These are phyloP conservation scores for Xanthia icteritia DNA, from an alignment of 2,888 invertebrate species.

Conservation along the genomic window DNA sequence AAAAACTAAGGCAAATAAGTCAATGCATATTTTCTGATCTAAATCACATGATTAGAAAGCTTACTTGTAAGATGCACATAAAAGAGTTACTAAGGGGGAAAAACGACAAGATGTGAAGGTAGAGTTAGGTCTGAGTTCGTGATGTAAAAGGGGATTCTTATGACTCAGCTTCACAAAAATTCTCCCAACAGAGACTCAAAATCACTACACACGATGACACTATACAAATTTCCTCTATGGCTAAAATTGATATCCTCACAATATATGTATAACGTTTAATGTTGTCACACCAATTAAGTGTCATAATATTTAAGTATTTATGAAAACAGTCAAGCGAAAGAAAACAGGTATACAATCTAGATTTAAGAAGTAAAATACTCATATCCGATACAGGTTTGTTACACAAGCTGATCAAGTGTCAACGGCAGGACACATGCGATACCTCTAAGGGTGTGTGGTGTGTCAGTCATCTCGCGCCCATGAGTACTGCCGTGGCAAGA, in stretches of 20 bases:
- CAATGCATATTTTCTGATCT: background rate
- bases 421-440: conserved; percentile 39
- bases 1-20: background rate
- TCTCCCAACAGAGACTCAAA: background rate
- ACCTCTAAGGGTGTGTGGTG: conserved; percentile 26
- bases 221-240: background rate
- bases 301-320: conserved; percentile 5
- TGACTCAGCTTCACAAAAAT: background rate
- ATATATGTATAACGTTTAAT: background rate
- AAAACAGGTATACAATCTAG: conserved; percentile 36
- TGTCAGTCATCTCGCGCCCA: conserved; percentile 12
- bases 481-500: conserved; percentile 21
- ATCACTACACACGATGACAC: background rate
- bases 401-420: conserved; percentile 47
- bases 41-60: background rate
- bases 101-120: background rate
- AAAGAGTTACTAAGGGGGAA: background rate
- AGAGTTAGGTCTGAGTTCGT: background rate
- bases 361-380: conserved; percentile 24
- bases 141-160: background rate
- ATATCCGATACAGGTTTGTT: conserved; percentile 37
- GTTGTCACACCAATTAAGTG: background rate
- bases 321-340: conserved; percentile 7
- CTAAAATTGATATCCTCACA: background rate
- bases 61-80: background rate